Percentiles rank a stretch among this genome's conserved stretches.
phyloP scores from a whole-genome alignment of 1,140 invertebrate species.

The Geopemphigus sp. region DNA sequence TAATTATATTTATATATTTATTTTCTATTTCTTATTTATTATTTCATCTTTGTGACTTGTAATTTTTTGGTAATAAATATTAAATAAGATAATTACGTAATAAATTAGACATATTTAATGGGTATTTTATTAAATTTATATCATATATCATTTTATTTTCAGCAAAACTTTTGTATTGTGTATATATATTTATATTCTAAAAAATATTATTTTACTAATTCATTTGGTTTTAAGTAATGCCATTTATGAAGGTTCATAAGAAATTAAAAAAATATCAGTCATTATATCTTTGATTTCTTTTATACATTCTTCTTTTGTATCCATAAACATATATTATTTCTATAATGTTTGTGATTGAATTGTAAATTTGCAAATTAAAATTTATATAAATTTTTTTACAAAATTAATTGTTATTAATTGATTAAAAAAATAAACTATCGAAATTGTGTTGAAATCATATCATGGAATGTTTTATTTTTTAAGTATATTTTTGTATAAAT shows the following conservation, averaged over 20 bases:
- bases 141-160: too few relatives aligned
- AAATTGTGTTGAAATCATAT: too few relatives aligned
- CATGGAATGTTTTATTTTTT: constrained; percentile 41
- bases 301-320: neutral
- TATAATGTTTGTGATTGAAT: constrained; percentile 13
- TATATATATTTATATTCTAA: neutral
- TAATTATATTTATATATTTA: too few relatives aligned
- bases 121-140: too few relatives aligned
- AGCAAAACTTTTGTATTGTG: neutral
- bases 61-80: too few relatives aligned
- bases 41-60: neutral
- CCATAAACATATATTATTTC: neutral
- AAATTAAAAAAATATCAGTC: constrained; percentile 34
- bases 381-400: neutral
- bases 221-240: constrained; percentile 30
- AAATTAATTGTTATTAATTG: too few relatives aligned
- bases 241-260: constrained; percentile 14
- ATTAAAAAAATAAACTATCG: too few relatives aligned
- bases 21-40: neutral
- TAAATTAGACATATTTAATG: too few relatives aligned
- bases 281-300: constrained; percentile 4
- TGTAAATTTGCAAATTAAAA: constrained; percentile 15
- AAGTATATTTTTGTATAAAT: constrained; percentile 12
- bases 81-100: too few relatives aligned
- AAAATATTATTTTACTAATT: constrained; percentile 18